These are phyloP conservation scores for Hyles euphorbiae DNA, from an alignment of 1,140 invertebrate species.

Conservation along the genomic window DNA sequence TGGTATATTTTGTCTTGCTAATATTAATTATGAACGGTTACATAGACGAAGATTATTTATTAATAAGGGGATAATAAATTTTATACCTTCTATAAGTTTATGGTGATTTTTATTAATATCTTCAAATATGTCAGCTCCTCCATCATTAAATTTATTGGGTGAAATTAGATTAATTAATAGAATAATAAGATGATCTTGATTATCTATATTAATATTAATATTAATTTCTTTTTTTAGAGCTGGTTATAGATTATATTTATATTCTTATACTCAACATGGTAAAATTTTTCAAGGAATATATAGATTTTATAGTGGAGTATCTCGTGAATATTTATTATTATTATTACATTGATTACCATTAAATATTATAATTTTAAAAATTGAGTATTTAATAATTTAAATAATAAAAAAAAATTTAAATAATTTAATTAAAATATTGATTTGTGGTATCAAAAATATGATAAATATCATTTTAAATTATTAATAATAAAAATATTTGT, in stretches of 20 bases:
- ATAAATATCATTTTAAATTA: conserved; percentile 20
- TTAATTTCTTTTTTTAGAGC: conserved; percentile 70
- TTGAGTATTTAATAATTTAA: not conserved
- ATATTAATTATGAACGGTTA: conserved; percentile 78
- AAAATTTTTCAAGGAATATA: conserved; percentile 56
- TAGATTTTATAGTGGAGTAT: conserved; percentile 53
- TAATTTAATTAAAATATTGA: conserved; percentile 79
- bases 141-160: conserved; percentile 68
- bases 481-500: conserved; percentile 41
- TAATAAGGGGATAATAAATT: conserved; percentile 70
- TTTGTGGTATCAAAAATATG: conserved; percentile 76
- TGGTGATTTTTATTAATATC: conserved; percentile 78
- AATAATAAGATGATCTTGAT: conserved; percentile 66
- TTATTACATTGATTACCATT: conserved; percentile 78
- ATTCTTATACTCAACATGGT: conserved; percentile 77
- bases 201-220: conserved; percentile 69
- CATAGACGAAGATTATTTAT: conserved; percentile 63
- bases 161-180: conserved; percentile 78
- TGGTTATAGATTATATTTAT: conserved; percentile 72
- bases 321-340: conserved; percentile 77
- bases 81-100: conserved; percentile 72
- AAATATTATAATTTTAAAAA: conserved; percentile 77
- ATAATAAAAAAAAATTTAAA: conserved; percentile 71
- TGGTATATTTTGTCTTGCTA: conserved; percentile 81
- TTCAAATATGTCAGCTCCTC: conserved; percentile 69